Evolutionary conservation across 2,797 vertebrate species (phyloP).

Genomic region (Bradypodion pumilum): DNA sequence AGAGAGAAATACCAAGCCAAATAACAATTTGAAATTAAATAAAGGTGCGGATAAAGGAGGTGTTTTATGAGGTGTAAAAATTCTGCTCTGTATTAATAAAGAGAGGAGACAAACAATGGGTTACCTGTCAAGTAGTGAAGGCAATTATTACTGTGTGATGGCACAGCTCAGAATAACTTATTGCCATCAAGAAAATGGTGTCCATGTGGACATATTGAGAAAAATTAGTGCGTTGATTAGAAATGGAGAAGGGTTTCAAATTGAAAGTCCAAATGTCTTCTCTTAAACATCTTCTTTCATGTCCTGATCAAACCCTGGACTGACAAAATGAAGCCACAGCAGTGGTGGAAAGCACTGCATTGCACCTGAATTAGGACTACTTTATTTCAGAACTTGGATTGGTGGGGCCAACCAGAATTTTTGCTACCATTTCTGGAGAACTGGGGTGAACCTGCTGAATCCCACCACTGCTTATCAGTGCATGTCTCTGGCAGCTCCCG

Average conservation of each 20-base stretch:
- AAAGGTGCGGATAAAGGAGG: neutral
- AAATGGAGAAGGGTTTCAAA: slow-evolving; percentile 23
- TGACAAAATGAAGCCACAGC: no score
- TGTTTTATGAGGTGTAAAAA: slow-evolving; percentile 21
- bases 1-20: neutral
- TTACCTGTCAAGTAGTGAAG: slow-evolving; percentile 7
- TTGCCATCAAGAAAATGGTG: no score
- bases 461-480: no score
- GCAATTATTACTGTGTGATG: neutral
- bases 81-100: slow-evolving; percentile 32
- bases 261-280: slow-evolving; percentile 11
- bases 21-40: slow-evolving; percentile 32
- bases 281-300: no score
- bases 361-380: no score
- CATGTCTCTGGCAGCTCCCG: no score
- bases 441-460: no score
- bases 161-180: neutral
- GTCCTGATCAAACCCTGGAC: no score
- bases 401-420: no score
- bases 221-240: slow-evolving; percentile 42
- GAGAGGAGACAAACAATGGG: slow-evolving; percentile 6
- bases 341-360: no score
- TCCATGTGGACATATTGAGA: neutral
- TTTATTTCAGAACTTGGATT: no score
- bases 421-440: no score